Evolutionary conservation across 2,888 invertebrate genomes (phyloP), one percentile per base, ranked within the genome.

Genomic region (Tubulanus polymorphus): DNA sequence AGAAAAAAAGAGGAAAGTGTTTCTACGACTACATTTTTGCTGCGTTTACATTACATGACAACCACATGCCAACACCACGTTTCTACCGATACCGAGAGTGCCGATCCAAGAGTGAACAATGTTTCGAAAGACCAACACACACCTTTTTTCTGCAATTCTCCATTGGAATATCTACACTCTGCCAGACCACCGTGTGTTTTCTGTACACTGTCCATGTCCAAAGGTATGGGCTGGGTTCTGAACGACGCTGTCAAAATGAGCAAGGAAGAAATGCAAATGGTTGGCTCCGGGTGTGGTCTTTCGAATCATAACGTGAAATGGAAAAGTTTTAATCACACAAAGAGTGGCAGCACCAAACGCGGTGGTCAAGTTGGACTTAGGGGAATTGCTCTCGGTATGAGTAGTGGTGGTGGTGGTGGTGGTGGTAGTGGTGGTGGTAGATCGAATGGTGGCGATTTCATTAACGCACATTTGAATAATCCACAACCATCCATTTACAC

Each of bases 191-290:
- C 41, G 41, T 41, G 41, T 41, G 15, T 41, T 41, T 41, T 41
- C 41, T 41, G 41, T 15, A 41, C 41, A 23, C 41, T 41, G 3
- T 41, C 41, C 6, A 41, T 41, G 41, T 41, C 41, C 6, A 41
- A 41, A 15, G 41, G 41, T 23, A 41, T 41, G 41, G 41, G 6
- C 23, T 41, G 41, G 41, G 41, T 41, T 18, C 23, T 41, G 41
- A 41, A 41, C 41, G 41, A 41, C 41, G 41, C 41, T 5, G 41
- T 41, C 20, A 41, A 41, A 23, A 41, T 41, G 41, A 41, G 41
- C 41, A 41, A 41, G 15, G 41, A 41, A 23, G 41, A 41, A 41
- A 41, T 41, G 41, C 41, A 41, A 41, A 41, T 41, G 41, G 41
- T 41, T 23, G 41, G 41, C 15, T 41, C 41, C 6, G 41, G 41